Percentiles rank a stretch among this genome's conserved stretches.
Conservation (phyloP, 53 echinoderm and acorn worm genomes). For the Patiria pectinifera region DNA sequence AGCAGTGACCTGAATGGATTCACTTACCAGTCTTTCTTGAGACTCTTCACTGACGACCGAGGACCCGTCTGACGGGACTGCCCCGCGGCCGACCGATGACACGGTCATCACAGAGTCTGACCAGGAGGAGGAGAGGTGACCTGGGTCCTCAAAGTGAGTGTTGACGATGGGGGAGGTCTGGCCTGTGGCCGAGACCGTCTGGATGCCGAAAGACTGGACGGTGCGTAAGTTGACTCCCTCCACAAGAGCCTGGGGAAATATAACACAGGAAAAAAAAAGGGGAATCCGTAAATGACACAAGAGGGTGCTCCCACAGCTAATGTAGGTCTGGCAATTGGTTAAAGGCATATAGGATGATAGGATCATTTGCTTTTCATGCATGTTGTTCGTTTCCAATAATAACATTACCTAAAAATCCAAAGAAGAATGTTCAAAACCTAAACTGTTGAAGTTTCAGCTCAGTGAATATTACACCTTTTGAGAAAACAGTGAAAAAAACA, state of each 20-base stretch:
- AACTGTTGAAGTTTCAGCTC: too few relatives aligned
- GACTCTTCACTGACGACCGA: slow-evolving; percentile 72
- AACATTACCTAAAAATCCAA: too few relatives aligned
- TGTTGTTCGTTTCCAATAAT: too few relatives aligned
- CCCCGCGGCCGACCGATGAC: slow-evolving; percentile 65
- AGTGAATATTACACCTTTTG: too few relatives aligned
- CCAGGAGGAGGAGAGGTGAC: slow-evolving; percentile 66
- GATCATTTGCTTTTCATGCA: too few relatives aligned
- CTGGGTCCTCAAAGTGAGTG: slow-evolving; percentile 67
- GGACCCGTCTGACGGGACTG: slow-evolving; percentile 69
- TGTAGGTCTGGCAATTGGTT: too few relatives aligned
- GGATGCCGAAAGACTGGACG: slow-evolving; percentile 82
- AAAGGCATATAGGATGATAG: too few relatives aligned
- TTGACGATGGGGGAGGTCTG: slow-evolving; percentile 72
- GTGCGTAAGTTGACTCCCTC: slow-evolving; percentile 76
- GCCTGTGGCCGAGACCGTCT: slow-evolving; percentile 80
- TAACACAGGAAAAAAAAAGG: too few relatives aligned
- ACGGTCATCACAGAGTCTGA: slow-evolving; percentile 78
- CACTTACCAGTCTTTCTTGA: slow-evolving; percentile 83
- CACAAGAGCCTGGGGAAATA: slow-evolving; percentile 95
- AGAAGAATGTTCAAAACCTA: too few relatives aligned
- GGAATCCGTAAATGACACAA: too few relatives aligned
- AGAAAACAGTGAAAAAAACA: too few relatives aligned
- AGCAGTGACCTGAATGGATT: neutral
- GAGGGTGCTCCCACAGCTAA: too few relatives aligned